Evolutionary conservation across 2,113 vertebrate genomes (phyloP).

Genomic region (Orycteropus afer): DNA sequence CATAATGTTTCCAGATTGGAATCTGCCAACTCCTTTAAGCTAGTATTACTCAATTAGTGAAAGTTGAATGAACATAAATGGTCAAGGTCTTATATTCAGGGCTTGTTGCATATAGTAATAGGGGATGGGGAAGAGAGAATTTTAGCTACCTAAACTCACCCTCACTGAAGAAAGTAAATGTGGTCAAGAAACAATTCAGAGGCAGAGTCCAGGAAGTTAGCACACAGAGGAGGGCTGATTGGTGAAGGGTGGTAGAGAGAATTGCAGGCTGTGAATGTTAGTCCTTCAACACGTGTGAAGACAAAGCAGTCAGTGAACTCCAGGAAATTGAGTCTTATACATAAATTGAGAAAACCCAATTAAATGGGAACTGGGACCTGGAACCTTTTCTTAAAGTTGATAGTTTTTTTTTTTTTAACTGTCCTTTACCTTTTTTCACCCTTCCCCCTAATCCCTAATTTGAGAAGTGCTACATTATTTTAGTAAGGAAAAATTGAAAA

Average conservation of each 20-base stretch:
- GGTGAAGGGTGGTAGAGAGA: neutral
- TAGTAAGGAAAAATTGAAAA: neutral
- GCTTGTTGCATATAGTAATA: neutral
- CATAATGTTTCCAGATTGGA: neutral
- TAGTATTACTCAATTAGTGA: neutral
- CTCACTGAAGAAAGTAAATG: neutral
- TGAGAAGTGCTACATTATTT: slow-evolving; percentile 6
- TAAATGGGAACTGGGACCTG: neutral
- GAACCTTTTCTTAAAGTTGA: neutral
- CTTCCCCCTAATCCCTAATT: neutral
- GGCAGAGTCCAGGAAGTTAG: neutral
- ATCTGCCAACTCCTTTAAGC: neutral
- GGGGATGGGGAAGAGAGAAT: neutral
- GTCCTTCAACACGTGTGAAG: neutral
- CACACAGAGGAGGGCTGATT: neutral
- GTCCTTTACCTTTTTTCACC: neutral
- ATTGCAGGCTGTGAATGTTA: neutral
- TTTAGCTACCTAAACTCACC: neutral
- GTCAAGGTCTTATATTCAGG: neutral
- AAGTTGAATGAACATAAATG: neutral
- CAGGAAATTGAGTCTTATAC: neutral
- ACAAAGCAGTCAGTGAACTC: neutral
- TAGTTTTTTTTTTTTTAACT: neutral
- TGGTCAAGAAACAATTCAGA: neutral
- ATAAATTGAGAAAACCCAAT: neutral